Evolutionary conservation across 2,888 invertebrate species (phyloP), one percentile per base, ranked within the genome.

Genomic region (Camponotus fellah): DNA sequence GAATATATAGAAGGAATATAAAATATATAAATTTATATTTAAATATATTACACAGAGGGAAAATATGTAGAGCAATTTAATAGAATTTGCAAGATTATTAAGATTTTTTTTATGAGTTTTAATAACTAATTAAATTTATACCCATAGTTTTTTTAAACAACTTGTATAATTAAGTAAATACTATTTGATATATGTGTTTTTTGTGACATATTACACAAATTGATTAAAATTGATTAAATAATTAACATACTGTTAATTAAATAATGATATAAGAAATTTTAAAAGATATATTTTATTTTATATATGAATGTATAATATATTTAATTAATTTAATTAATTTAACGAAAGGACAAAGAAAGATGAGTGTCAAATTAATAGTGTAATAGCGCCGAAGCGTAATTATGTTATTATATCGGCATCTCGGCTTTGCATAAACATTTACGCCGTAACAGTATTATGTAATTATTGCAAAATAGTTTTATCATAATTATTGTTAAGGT

Each of bases 381-480:
- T 68, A 43, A 58, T 9, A 68, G 14, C 37, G 37, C 14, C 32
- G 17, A 43, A 68, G 10, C 40, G 40, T 76, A 68, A 77, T 56
- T 68, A 68, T 58, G 56, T n/a, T 58, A 77, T 77, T 56, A 58
- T 9, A 17, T 65, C 53, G 68, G 12, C 12, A 56, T 43, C 26
- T 56, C 68, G 40, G 69, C 43, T 68, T 77, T 66, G 49, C 53
- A 76, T 76, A 65, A 77, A 69, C 14, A 77, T 43, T 43, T 68
- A 3, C 32, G 77, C 68, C 69, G 43, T 68, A 68, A 69, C 68
- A 68, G 77, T 77, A 68, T 68, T 62, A 77, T 6, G 37, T 46
- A 62, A 80, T 68, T 77, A 80, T 72, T 62, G 79, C 68, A 56
- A 53, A 53, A 77, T 43, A 68, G n/a, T 77, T 66, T 40, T 66